phyloP scores from a whole-genome alignment of 2,113 vertebrate genomes.

The Alligator sinensis region DNA sequence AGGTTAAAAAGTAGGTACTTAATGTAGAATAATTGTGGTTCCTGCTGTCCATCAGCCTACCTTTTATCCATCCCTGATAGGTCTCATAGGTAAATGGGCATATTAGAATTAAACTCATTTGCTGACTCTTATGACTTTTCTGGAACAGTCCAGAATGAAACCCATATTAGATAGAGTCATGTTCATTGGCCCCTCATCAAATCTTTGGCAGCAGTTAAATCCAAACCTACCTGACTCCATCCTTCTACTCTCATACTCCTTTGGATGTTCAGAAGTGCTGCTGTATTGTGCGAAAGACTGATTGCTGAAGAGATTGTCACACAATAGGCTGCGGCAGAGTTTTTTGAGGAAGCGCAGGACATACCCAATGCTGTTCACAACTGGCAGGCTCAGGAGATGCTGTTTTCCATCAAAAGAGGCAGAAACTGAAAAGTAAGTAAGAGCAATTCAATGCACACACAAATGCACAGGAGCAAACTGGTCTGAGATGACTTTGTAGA shows the following conservation, averaged over 20 bases:
- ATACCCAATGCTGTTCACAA: constrained; percentile 94
- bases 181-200: not conserved
- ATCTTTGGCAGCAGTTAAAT: not conserved
- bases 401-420: constrained; percentile 97
- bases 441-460: not conserved
- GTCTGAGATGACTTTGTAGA: not conserved
- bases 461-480: not conserved
- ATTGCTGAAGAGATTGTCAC: constrained; percentile 96
- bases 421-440: constrained; percentile 77
- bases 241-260: constrained; percentile 53
- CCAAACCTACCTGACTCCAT: constrained; percentile 76
- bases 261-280: constrained; percentile 60
- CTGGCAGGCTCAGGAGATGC: constrained; percentile 91
- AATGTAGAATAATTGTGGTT: not conserved
- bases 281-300: constrained; percentile 87
- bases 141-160: not conserved
- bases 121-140: not conserved
- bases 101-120: not conserved
- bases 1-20: not conserved
- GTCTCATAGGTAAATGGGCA: not conserved
- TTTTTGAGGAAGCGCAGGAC: constrained; percentile 96
- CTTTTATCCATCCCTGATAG: not conserved
- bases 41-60: not conserved
- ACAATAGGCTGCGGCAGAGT: constrained; percentile 92
- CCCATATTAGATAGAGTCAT: not conserved